Evolutionary conservation across 64 coral and sea anemone species (phyloP).

Genomic region (Montipora sp.): DNA sequence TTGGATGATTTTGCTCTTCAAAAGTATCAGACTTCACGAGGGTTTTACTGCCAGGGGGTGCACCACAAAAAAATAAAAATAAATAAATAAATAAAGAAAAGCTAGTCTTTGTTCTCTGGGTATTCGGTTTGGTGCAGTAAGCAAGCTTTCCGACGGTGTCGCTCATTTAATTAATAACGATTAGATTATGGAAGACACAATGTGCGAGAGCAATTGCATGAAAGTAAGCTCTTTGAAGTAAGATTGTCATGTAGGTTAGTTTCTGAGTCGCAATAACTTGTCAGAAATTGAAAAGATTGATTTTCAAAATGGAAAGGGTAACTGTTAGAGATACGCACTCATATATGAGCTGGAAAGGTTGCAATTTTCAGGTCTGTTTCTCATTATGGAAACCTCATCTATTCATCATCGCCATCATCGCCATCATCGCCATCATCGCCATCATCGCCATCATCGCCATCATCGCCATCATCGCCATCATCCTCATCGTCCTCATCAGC

Average conservation of each 20-base stretch:
- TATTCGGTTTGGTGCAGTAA: too few species aligned
- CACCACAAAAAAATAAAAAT: too few species aligned
- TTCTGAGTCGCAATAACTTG: background rate
- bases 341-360: constrained; percentile 7
- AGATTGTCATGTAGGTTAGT: background rate
- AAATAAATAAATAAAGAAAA: too few species aligned
- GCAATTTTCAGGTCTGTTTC: too few species aligned
- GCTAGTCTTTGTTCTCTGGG: too few species aligned
- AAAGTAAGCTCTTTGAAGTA: background rate
- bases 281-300: background rate
- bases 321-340: background rate
- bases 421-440: constrained; percentile 38
- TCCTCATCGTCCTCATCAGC: background rate
- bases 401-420: background rate
- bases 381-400: background rate
- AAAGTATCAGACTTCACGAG: too few species aligned
- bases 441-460: background rate
- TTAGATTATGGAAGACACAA: too few species aligned
- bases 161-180: too few species aligned
- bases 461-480: constrained; percentile 29
- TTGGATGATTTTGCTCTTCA: too few species aligned
- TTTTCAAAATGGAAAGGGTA: constrained; percentile 3
- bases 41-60: too few species aligned
- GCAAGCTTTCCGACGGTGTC: too few species aligned
- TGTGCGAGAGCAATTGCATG: background rate